Evolutionary conservation across 2,888 invertebrate genomes (phyloP).

Genomic region (Phaedon cochleariae): DNA sequence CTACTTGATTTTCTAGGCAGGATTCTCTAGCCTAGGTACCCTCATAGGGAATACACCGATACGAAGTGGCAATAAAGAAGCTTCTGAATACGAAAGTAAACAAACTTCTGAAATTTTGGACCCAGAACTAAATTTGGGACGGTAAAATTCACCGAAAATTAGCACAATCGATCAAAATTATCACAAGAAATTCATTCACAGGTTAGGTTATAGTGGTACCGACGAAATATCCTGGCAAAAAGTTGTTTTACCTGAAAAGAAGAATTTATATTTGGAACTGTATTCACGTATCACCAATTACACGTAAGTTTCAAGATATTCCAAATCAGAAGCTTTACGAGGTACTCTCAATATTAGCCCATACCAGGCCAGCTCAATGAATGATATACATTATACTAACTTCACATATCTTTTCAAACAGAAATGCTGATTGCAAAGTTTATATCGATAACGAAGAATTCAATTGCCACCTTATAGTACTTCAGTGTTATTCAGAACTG

Average conservation of each 20-base stretch:
- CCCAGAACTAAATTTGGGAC: conserved; percentile 64
- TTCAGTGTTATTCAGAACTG: conserved; percentile 74
- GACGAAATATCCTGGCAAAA: conserved; percentile 71
- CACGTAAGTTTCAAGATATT: conserved; percentile 69
- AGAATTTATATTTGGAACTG: conserved; percentile 72
- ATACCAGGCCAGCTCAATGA: neutral
- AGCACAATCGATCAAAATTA: neutral
- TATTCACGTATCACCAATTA: conserved; percentile 72
- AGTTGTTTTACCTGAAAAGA: conserved; percentile 72
- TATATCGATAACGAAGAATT: conserved; percentile 73
- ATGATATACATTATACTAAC: neutral
- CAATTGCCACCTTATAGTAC: conserved; percentile 73
- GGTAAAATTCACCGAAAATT: conserved; percentile 45
- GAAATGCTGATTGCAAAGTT: conserved; percentile 74
- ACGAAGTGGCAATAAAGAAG: conserved; percentile 51
- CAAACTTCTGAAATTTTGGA: conserved; percentile 58
- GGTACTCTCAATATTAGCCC: too few relatives aligned
- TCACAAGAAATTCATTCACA: conserved; percentile 2
- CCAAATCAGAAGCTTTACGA: too few relatives aligned
- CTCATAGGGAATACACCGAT: conserved; percentile 51
- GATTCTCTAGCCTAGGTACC: conserved; percentile 50
- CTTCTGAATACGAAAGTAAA: conserved; percentile 56
- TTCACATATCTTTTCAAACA: conserved; percentile 57
- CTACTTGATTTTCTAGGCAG: conserved; percentile 47
- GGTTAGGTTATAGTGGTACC: conserved; percentile 64